Percentiles rank a stretch among this genome's conserved stretches.
phyloP scores from a whole-genome alignment of 2,113 vertebrate genomes.

The Rhinolophus ferrumequinum region DNA sequence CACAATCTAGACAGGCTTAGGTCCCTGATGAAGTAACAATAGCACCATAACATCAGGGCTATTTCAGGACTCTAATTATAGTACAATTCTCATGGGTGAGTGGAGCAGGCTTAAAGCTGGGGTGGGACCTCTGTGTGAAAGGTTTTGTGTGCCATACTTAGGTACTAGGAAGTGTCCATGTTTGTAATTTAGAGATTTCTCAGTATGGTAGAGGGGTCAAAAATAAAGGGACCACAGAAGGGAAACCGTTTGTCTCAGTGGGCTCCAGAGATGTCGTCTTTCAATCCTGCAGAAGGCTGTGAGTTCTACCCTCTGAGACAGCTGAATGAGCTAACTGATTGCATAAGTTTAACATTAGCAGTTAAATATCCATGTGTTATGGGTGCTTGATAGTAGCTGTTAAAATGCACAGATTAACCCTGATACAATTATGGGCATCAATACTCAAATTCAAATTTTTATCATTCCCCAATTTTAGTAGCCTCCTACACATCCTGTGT shows the following conservation, averaged over 20 bases:
- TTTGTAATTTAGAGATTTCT: background rate
- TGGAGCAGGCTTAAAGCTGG: background rate
- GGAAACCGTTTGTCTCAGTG: background rate
- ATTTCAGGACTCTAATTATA: background rate
- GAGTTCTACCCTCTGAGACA: background rate
- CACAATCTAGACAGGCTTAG: background rate
- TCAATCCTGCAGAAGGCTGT: background rate
- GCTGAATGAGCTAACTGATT: background rate
- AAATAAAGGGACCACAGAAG: background rate
- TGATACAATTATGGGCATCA: background rate
- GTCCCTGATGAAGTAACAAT: background rate
- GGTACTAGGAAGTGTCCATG: background rate
- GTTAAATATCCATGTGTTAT: background rate
- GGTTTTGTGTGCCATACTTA: background rate
- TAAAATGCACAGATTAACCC: background rate
- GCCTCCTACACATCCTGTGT: background rate
- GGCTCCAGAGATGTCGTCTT: background rate
- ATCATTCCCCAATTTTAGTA: background rate
- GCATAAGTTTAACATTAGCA: background rate
- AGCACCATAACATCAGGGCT: no score
- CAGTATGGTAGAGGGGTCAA: background rate
- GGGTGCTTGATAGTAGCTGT: background rate
- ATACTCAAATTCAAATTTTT: conserved; percentile 7
- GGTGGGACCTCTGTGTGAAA: background rate
- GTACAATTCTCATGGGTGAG: no score